Conservation (phyloP, 2,113 vertebrate species). For the Sorex araneus region DNA sequence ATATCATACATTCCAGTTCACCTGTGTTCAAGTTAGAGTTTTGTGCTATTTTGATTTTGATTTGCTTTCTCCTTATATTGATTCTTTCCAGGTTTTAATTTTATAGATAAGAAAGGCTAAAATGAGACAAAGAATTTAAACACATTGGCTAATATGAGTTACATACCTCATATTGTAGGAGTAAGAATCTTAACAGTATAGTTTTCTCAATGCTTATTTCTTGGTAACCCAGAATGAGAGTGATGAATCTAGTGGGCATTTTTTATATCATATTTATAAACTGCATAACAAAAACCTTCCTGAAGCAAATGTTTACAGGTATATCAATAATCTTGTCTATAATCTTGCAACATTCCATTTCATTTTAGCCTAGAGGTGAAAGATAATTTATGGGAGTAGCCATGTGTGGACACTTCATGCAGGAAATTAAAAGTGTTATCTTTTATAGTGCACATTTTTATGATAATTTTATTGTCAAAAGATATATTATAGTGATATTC, state of each 20-base stretch:
- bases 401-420: neutral
- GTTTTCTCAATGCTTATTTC: neutral
- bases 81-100: neutral
- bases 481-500: neutral
- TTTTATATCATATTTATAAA: slow-evolving; percentile 30
- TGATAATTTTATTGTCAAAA: slow-evolving; percentile 19
- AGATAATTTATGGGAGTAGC: neutral
- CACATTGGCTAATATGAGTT: neutral
- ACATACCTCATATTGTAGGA: neutral
- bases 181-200: neutral
- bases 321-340: slow-evolving; percentile 11
- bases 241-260: neutral
- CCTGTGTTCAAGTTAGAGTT: neutral
- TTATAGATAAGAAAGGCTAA: neutral
- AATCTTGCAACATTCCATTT: neutral
- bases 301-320: slow-evolving; percentile 18
- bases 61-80: neutral
- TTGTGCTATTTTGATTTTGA: neutral
- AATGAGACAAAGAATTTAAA: neutral
- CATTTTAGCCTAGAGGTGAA: slow-evolving; percentile 39
- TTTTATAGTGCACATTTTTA: slow-evolving; percentile 50
- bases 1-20: neutral
- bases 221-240: neutral
- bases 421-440: slow-evolving; percentile 59
- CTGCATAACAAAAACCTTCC: neutral